A percentile compares a stretch with the other conserved stretches of the same genome.
Evolutionary conservation across 2,888 invertebrate species (phyloP).

Genomic region (Alloscopus bannaensis): DNA sequence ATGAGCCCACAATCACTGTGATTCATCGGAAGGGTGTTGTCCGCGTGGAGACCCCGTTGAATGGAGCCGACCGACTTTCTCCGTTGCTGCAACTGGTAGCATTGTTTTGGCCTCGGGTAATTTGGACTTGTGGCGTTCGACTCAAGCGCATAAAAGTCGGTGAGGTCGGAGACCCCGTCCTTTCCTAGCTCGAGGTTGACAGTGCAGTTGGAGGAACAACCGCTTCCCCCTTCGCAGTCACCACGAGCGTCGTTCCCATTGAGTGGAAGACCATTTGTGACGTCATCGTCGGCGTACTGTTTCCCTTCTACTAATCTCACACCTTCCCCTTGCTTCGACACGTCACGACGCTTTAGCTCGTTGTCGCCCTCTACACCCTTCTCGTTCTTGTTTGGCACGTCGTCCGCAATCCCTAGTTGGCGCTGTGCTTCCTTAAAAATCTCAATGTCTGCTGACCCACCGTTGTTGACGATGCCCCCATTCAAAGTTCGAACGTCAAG

Average conservation of each 20-base stretch:
- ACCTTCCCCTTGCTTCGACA: background rate
- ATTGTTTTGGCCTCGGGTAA: conserved; percentile 53
- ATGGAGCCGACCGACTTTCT: conserved; percentile 32
- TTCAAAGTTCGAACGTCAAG: background rate
- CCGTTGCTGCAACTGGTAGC: conserved; percentile 52
- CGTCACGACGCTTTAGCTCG: conserved; percentile 4
- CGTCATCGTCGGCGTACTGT: background rate
- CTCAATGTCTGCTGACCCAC: background rate
- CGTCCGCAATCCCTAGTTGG: conserved; percentile 3
- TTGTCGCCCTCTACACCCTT: background rate
- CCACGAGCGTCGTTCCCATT: background rate
- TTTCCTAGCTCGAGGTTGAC: conserved; percentile 36
- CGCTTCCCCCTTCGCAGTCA: conserved; percentile 4
- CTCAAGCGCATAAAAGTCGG: conserved; percentile 36
- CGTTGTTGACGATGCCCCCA: background rate
- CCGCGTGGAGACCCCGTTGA: background rate
- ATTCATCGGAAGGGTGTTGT: conserved; percentile 37
- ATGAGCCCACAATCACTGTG: conserved; percentile 29
- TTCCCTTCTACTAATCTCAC: background rate
- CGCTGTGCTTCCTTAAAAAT: background rate
- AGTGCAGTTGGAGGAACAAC: conserved; percentile 38
- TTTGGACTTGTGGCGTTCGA: conserved; percentile 44
- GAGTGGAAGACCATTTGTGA: background rate
- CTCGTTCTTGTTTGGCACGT: background rate
- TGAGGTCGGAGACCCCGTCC: background rate